Evolutionary conservation across 2,888 invertebrate genomes (phyloP).

Genomic region (Idaea dimidiata): DNA sequence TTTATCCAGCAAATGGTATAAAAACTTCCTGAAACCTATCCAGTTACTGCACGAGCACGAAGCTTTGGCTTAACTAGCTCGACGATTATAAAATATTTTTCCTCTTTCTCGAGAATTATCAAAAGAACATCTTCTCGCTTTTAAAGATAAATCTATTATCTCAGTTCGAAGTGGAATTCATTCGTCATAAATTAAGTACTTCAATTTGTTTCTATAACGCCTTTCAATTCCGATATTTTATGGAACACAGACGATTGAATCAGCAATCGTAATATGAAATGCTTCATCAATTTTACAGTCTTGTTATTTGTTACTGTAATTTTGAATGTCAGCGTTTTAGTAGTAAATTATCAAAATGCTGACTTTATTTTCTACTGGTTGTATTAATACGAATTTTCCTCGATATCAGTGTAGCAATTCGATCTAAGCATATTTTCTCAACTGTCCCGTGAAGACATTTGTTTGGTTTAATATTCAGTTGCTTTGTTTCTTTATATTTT

Average conservation of each 20-base stretch:
- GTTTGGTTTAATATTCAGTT: not conserved
- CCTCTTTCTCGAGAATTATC: not conserved
- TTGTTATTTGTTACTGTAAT: not conserved
- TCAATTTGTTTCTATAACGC: not conserved
- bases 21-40: not conserved
- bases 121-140: not conserved
- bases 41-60: not conserved
- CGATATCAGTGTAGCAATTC: not conserved
- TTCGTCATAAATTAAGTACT: not conserved
- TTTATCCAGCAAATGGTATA: not conserved
- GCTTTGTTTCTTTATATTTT: conserved; percentile 1
- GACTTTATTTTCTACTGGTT: too few relatives aligned
- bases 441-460: not conserved
- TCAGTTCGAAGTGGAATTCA: not conserved
- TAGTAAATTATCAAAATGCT: not conserved
- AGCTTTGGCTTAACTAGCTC: not conserved
- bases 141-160: not conserved
- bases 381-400: not conserved
- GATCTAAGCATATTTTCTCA: not conserved
- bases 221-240: not conserved
- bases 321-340: not conserved
- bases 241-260: not conserved
- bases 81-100: not conserved
- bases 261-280: not conserved
- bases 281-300: not conserved